These are phyloP conservation scores for Takifugu ocellatus DNA, from an alignment of 2,797 vertebrate genomes.

Conservation along the genomic window DNA sequence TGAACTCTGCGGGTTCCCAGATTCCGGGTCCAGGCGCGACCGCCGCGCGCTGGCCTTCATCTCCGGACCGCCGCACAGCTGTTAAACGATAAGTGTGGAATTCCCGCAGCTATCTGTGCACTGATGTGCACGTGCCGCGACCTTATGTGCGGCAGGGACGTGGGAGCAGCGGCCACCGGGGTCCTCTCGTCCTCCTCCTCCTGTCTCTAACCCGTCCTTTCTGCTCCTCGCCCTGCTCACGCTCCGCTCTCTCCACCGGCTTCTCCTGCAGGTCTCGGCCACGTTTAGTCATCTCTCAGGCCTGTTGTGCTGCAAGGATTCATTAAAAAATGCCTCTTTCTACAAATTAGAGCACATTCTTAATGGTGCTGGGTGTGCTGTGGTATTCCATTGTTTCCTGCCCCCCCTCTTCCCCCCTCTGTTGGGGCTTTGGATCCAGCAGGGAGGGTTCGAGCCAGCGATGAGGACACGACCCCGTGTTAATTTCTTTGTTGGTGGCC, in stretches of 20 bases:
- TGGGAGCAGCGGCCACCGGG: conserved; percentile 31
- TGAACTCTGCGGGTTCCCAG: conserved; percentile 38
- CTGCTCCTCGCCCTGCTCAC: conserved; percentile 20
- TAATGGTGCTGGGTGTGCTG: conserved; percentile 16
- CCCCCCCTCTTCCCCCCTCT: background rate
- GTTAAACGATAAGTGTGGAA: too few species aligned
- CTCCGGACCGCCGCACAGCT: too few species aligned
- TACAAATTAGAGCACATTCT: background rate
- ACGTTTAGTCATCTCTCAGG: background rate
- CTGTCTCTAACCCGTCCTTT: conserved; percentile 11
- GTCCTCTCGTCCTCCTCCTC: background rate
- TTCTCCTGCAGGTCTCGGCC: background rate
- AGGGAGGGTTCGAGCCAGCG: conserved; percentile 39
- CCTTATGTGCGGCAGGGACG: conserved; percentile 14
- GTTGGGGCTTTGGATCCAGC: conserved; percentile 33
- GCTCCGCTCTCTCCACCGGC: background rate
- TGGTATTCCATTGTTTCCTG: conserved; percentile 7
- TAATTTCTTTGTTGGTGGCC: conserved; percentile 49
- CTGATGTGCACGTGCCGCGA: conserved; percentile 1
- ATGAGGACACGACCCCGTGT: conserved; percentile 43
- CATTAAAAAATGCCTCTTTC: conserved; percentile 12
- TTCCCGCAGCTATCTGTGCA: background rate
- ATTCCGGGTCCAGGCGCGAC: too few species aligned
- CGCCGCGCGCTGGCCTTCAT: too few species aligned
- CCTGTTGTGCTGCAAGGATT: background rate